Evolutionary conservation across 2,113 vertebrate species (phyloP), one percentile per base, ranked within the genome.

Genomic region (Nerophis lumbriciformis): DNA sequence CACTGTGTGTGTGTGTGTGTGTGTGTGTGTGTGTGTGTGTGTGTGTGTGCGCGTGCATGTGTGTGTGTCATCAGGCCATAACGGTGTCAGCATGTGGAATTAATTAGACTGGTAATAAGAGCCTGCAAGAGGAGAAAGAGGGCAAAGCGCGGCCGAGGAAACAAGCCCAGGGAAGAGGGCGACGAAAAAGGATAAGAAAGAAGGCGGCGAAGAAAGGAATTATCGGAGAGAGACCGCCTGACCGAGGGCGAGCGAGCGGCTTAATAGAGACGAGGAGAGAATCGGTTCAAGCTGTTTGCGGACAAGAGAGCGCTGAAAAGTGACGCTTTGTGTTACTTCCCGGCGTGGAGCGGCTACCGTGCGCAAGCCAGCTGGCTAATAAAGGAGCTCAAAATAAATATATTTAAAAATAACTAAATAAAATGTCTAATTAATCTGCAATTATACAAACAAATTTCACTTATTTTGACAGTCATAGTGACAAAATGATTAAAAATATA

Each of bases 51-150:
- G 55, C 58, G 59, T 53, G 61, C 60, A 67, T 63, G 63, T 56
- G 57, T 36, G 55, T 58, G 62, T 65, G 63, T 72, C 63, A 73
- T 63, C 68, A 72, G 69, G 58, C 78, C 78, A 61, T 65, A 81
- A 75, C 75, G 38, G 44, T 52, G 67, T 73, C 52, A 67, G 69
- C 83, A 82, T 80, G 12, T 82, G 80, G 79, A 80, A 71, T 82
- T 81, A 83, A 85, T 87, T 84, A 83, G 72, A 66, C 56, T 53
- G 48, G 58, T 74, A 81, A 85, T 75, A 72, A 77, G 21, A 55
- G 66, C 65, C 61, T 74, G 66, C 28, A 56, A 72, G 63, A 70
- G 51, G 58, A 52, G 50, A 37, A 38, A 60, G 28, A 36, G 15
- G 36, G 51, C 39, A 28, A 63, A 67, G 53, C 3, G 59, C 66